A percentile compares a stretch with the other conserved stretches of the same genome.
These are phyloP conservation scores for Sorex maritimensis DNA, from an alignment of 2,797 vertebrate species.

Conservation along the genomic window DNA sequence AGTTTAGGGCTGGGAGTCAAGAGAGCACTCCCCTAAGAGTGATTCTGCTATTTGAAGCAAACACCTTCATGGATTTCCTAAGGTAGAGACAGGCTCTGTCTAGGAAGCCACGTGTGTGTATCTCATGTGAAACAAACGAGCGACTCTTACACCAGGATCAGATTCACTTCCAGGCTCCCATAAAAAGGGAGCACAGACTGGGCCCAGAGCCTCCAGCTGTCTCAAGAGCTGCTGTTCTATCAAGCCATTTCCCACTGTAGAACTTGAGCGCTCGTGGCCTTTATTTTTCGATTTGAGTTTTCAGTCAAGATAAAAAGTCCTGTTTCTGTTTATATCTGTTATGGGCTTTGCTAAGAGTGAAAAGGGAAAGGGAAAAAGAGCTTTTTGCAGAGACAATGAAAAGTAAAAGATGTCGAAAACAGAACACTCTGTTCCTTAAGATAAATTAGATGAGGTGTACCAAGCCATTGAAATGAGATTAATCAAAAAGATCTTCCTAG, in stretches of 20 bases:
- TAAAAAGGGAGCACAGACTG: neutral
- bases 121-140: constrained; percentile 38
- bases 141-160: neutral
- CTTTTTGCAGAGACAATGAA: neutral
- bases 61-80: neutral
- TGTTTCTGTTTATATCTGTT: constrained; percentile 36
- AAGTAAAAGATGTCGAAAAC: constrained; percentile 4
- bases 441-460: neutral
- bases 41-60: neutral
- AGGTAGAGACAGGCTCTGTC: neutral
- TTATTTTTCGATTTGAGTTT: too few relatives aligned
- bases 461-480: constrained; percentile 36
- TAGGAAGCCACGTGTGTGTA: neutral
- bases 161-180: neutral
- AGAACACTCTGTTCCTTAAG: constrained; percentile 46
- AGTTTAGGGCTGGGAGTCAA: neutral
- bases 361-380: neutral
- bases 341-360: constrained; percentile 8
- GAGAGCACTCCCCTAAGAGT: neutral
- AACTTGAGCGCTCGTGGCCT: neutral
- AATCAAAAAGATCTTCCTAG: constrained; percentile 26
- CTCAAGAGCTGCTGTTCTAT: neutral
- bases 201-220: neutral
- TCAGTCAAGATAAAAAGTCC: constrained; percentile 21
- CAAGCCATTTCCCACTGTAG: neutral